Evolutionary conservation across 2,888 invertebrate genomes (phyloP).

Genomic region (Drosophila parthenogenetica): DNA sequence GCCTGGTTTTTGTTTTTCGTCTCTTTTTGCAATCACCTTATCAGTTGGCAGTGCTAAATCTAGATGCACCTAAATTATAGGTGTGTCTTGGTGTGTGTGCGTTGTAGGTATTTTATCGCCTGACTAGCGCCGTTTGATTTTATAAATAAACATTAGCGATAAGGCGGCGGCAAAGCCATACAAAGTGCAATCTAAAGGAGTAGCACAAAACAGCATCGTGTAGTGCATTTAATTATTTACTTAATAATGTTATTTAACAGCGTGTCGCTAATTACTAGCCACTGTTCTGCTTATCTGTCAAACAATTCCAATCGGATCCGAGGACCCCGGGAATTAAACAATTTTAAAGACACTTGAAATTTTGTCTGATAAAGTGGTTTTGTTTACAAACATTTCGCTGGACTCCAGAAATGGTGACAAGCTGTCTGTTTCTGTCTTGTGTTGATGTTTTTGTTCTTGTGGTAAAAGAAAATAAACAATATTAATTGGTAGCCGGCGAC

Average conservation of each 20-base stretch:
- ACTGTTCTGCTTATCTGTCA: conserved; percentile 5
- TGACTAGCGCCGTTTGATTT: conserved; percentile 32
- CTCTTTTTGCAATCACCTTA: conserved; percentile 32
- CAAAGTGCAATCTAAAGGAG: conserved; percentile 8
- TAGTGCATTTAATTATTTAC: conserved; percentile 16
- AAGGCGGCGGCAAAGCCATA: conserved; percentile 25
- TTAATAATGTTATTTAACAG: conserved; percentile 33
- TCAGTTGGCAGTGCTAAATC: conserved; percentile 34
- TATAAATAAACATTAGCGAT: conserved; percentile 51
- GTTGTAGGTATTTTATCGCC: conserved; percentile 35
- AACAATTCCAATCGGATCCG: neutral
- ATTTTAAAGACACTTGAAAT: conserved; percentile 27
- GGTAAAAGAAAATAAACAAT: conserved; percentile 42
- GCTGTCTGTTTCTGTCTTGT: conserved; percentile 58
- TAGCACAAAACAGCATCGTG: conserved; percentile 12
- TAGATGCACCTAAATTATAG: conserved; percentile 34
- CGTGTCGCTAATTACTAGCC: conserved; percentile 6
- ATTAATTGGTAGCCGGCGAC: conserved; percentile 37
- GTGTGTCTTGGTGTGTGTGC: neutral
- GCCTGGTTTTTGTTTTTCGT: neutral
- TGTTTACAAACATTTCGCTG: conserved; percentile 47
- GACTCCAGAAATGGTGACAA: conserved; percentile 52
- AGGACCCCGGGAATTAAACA: conserved; percentile 2
- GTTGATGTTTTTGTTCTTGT: conserved; percentile 29
- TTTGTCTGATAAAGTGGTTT: conserved; percentile 2